These are phyloP conservation scores for Taphrorychus bicolor DNA, from an alignment of 2,888 invertebrate genomes.

Conservation along the genomic window DNA sequence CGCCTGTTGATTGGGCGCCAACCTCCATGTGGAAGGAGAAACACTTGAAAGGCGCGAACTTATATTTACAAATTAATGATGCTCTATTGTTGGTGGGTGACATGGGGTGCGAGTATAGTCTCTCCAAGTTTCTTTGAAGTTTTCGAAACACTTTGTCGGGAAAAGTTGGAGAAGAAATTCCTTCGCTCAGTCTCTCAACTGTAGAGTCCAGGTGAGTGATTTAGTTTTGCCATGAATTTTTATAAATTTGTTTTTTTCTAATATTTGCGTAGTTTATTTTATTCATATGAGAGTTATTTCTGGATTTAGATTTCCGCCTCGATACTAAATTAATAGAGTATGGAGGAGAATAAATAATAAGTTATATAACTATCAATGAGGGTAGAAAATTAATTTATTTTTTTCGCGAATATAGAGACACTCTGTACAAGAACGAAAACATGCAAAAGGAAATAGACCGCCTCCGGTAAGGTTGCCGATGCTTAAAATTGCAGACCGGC, in stretches of 20 bases:
- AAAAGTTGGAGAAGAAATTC: slow-evolving; percentile 7
- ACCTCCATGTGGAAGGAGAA: slow-evolving; percentile 29
- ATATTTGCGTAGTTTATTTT: not conserved
- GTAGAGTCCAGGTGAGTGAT: not conserved
- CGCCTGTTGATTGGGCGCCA: slow-evolving; percentile 31
- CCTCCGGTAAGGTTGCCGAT: not conserved
- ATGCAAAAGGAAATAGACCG: slow-evolving; percentile 5
- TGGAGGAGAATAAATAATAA: not conserved
- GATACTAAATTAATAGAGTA: not conserved
- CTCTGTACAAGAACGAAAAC: too few species aligned
- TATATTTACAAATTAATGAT: slow-evolving; percentile 33
- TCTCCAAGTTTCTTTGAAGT: slow-evolving; percentile 17
- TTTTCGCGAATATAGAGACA: not conserved
- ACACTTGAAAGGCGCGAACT: slow-evolving; percentile 32
- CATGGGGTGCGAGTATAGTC: slow-evolving; percentile 31
- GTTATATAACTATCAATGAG: not conserved
- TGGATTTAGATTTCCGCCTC: not conserved
- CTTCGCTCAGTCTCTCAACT: not conserved
- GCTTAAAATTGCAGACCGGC: slow-evolving; percentile 20
- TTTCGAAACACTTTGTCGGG: not conserved
- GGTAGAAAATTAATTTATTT: not conserved
- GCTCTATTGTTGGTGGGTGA: slow-evolving; percentile 32
- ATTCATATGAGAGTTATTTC: not conserved
- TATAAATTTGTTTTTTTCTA: too few species aligned
- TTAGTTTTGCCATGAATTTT: not conserved